These are phyloP conservation scores for Coranthus polyacanthus DNA, from an alignment of 2,797 vertebrate genomes.

Conservation along the genomic window DNA sequence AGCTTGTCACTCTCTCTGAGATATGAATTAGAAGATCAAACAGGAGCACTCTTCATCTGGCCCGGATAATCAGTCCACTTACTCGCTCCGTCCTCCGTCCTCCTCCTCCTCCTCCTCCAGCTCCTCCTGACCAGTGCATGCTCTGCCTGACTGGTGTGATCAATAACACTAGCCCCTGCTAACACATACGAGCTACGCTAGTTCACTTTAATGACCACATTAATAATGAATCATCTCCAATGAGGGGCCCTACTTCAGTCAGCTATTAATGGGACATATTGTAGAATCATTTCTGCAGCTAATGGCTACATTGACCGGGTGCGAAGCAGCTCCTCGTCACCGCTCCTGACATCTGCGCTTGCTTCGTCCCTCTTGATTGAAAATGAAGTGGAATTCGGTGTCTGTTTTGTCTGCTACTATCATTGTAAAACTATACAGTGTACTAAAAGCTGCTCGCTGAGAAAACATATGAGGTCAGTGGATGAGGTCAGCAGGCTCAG, in stretches of 20 bases:
- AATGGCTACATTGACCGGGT: slow-evolving; percentile 56
- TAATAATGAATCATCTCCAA: slow-evolving; percentile 79
- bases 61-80: slow-evolving; percentile 55
- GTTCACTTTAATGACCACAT: slow-evolving; percentile 74
- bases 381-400: slow-evolving; percentile 30
- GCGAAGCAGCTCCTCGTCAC: slow-evolving; percentile 51
- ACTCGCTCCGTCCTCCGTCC: slow-evolving; percentile 36
- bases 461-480: slow-evolving; percentile 64
- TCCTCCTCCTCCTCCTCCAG: slow-evolving; percentile 42
- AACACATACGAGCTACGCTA: slow-evolving; percentile 50
- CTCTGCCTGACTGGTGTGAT: slow-evolving; percentile 61
- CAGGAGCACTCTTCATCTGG: slow-evolving; percentile 63
- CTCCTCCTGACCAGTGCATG: slow-evolving; percentile 58
- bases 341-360: slow-evolving; percentile 25
- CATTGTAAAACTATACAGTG: slow-evolving; percentile 30
- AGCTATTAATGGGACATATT: slow-evolving; percentile 69
- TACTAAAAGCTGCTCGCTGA: slow-evolving; percentile 34
- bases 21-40: slow-evolving; percentile 69
- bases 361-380: slow-evolving; percentile 29
- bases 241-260: slow-evolving; percentile 51
- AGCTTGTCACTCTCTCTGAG: slow-evolving; percentile 68
- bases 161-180: slow-evolving; percentile 65
- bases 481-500: slow-evolving; percentile 65
- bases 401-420: slow-evolving; percentile 31
- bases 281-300: slow-evolving; percentile 55